Base-by-base conservation (phyloP, 2,797 vertebrate species). In the Etheostoma perlongum region DNA sequence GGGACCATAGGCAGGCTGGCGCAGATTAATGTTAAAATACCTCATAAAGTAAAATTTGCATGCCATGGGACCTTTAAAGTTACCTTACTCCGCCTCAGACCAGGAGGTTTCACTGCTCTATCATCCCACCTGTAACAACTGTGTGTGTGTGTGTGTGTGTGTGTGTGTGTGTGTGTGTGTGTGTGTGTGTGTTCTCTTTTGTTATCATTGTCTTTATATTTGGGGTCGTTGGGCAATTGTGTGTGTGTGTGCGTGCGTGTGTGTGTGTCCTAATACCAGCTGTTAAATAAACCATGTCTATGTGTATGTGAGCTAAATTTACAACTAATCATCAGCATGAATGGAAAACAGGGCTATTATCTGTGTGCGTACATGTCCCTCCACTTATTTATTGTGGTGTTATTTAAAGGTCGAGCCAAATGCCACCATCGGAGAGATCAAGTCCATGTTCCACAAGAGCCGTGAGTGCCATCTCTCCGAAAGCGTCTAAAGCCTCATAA, bases 381-480 rank as follows among this genome's bases (percentile, higher is more conserved):
- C 21, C n/a, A 48, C 63, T 76, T 65, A 82, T 78, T 84, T 85
- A 86, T 78, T 84, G 46, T 84, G 16, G 2, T 89, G 75, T 74
- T 81, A 75, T 90, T 91, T 90, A 47, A 87, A 99, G 98, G 98
- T 99, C 73, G 97, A 99, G 87, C 98, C 98, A 76, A 96, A 97
- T 90, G 97, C 97, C 83, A 98, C 98, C 1, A 94, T 99, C 2
- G 96, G 96, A 0, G 97, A 99, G 88, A 97, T 99, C 92, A 99
- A 99, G 94, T 97, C 93, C 10, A 96, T 98, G 94, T 99, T 99
- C 94, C 96, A 96, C 90, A 97, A 96, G 93, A 95, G 91, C 79
- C 96, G 98, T 98, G 92, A 95, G 98, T 97, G 82, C 53, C 57
- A 16, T 48, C 36, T 72, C 16, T 72, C 59, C 60, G 9, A 72